phyloP scores from a whole-genome alignment of 2,888 invertebrate genomes.

The Polymixis lichenea region DNA sequence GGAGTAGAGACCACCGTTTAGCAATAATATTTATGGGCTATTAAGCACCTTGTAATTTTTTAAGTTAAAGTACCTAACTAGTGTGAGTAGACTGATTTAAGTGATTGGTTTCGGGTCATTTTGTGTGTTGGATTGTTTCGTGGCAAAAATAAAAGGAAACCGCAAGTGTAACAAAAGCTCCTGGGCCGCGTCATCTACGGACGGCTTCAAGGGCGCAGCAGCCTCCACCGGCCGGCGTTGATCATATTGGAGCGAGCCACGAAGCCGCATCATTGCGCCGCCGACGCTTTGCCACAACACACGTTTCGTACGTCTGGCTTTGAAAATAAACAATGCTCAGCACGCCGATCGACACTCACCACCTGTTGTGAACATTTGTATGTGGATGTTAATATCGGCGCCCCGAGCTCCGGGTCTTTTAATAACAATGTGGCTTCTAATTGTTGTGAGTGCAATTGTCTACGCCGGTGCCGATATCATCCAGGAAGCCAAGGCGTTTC shows the following conservation, averaged over 20 bases:
- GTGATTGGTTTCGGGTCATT: conserved; percentile 7
- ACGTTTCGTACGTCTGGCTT: conserved; percentile 71
- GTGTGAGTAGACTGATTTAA: neutral
- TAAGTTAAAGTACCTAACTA: conserved; percentile 8
- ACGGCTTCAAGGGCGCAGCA: conserved; percentile 82
- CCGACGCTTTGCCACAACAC: conserved; percentile 76
- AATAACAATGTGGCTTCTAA: conserved; percentile 78
- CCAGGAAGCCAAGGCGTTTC: conserved; percentile 74
- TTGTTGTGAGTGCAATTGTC: conserved; percentile 73
- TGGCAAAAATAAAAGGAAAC: conserved; percentile 44
- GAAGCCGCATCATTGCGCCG: conserved; percentile 76
- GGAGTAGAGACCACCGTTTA: neutral
- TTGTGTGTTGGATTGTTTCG: neutral
- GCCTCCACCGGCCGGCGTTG: conserved; percentile 79
- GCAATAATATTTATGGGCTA: conserved; percentile 12
- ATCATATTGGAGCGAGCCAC: conserved; percentile 60
- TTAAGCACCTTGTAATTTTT: conserved; percentile 11
- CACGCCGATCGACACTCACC: conserved; percentile 79
- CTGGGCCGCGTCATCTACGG: conserved; percentile 51
- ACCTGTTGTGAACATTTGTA: conserved; percentile 79
- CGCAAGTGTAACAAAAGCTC: conserved; percentile 62
- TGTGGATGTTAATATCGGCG: conserved; percentile 60
- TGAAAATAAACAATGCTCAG: conserved; percentile 80
- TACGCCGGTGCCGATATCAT: conserved; percentile 65
- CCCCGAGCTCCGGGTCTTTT: conserved; percentile 55